A percentile compares a stretch with the other conserved stretches of the same genome.
phyloP scores from a whole-genome alignment of 1,140 invertebrate genomes.

The Eulimnadia texana region DNA sequence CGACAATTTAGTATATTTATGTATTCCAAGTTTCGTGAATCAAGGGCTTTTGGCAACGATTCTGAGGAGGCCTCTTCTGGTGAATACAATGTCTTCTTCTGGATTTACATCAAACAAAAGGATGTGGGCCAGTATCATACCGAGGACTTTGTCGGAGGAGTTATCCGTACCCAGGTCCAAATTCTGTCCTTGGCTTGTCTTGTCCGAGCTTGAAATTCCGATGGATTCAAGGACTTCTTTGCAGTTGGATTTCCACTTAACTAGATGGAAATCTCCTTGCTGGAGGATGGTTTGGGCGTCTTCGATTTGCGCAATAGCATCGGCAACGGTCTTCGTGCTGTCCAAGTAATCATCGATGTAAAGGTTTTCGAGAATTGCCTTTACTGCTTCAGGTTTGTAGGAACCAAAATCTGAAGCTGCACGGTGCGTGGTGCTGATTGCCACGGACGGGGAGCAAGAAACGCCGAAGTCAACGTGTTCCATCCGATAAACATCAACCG shows the following conservation, averaged over 20 bases:
- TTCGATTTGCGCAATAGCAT: background rate
- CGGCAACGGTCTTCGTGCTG: background rate
- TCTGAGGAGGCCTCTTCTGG: slow-evolving; percentile 13
- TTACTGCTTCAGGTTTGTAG: background rate
- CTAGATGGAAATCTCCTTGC: slow-evolving; percentile 6
- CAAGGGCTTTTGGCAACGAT: slow-evolving; percentile 14
- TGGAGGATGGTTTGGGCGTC: background rate
- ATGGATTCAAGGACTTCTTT: background rate
- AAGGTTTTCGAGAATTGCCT: slow-evolving; percentile 10
- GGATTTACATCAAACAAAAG: background rate
- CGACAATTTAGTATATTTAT: too few relatives aligned
- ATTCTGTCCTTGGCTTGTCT: background rate
- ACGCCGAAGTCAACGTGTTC: slow-evolving; percentile 15
- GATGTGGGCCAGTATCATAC: too few relatives aligned
- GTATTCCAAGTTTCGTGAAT: too few relatives aligned
- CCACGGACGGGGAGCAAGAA: slow-evolving; percentile 17
- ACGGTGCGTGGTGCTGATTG: background rate
- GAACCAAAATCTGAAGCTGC: background rate
- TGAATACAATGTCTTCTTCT: background rate
- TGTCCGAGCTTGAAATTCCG: background rate
- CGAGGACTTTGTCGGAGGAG: too few relatives aligned
- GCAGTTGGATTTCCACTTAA: background rate
- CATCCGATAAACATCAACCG: background rate
- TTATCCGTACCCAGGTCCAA: background rate
- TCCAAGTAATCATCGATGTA: slow-evolving; percentile 20